phyloP scores from a whole-genome alignment of 2,113 vertebrate species.

The Agapornis roseicollis region DNA sequence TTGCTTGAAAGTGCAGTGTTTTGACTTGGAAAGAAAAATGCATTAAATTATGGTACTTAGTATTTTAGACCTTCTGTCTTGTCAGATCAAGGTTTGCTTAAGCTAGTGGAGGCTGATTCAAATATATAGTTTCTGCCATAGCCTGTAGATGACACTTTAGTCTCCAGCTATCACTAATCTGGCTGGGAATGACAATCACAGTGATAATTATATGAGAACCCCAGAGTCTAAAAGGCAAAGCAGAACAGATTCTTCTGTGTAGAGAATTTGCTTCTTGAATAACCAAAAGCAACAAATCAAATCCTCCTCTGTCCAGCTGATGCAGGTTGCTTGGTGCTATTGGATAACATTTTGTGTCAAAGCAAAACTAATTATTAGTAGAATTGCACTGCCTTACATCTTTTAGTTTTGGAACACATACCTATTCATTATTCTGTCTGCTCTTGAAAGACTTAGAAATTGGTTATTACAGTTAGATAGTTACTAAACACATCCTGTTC shows the following conservation, averaged over 20 bases:
- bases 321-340: background rate
- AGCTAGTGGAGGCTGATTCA: background rate
- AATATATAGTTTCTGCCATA: background rate
- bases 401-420: constrained; percentile 10
- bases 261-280: background rate
- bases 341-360: background rate
- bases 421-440: constrained; percentile 43
- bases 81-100: background rate
- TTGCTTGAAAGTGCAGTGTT: background rate
- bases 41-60: background rate
- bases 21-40: constrained; percentile 19
- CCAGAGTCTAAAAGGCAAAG: background rate
- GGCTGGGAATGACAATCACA: background rate
- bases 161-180: background rate
- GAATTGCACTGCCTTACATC: background rate
- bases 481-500: constrained; percentile 16
- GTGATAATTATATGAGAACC: background rate
- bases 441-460: constrained; percentile 6
- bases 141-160: background rate
- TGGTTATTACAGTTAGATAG: constrained; percentile 14
- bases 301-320: background rate
- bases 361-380: constrained; percentile 18
- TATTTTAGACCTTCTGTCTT: constrained; percentile 8
- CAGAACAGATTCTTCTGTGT: background rate
- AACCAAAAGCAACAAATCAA: background rate